Base-by-base conservation (phyloP, 2,797 vertebrate species). In the Parotocinclus haroldoi region DNA sequence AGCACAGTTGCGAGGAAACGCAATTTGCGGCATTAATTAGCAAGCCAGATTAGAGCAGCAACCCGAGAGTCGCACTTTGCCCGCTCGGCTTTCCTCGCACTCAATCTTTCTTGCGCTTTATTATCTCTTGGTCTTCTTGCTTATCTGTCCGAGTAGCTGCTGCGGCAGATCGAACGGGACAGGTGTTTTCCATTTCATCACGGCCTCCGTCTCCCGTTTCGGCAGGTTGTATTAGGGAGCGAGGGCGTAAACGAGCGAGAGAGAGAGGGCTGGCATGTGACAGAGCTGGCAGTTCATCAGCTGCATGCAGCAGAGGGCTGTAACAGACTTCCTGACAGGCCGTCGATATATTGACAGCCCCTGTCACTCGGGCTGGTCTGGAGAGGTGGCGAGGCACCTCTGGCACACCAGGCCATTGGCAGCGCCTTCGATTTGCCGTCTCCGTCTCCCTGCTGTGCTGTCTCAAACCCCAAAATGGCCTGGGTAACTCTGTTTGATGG, bases 271-370 rank as follows among this genome's bases (percentile, higher is more conserved):
- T 62, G 58, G 40, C 56, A 66, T 59, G 71, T 75, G 63, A 69
- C 69, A 58, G 66, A 42, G 51, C 58, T 78, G 80, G 73, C 80
- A 80, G 72, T 78, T 78, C 73, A 81, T 80, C 72, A 62, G 73
- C 72, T 71, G 67, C 61, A 72, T 67, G 70, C 54, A 38, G 66
- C 69, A 80, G 79, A 81, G 83, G 79, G 73, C 72, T 81, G 82
- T 87, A 88, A 89, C 83, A 83, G 84, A 89, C 81, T 87, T 89
- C 89, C 75, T 88, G 88, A 89, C 87, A 82, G 66, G 45, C 76
- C 78, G 78, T 87, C 88, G 82, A 91, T 90, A 87, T 90, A 89
- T 91, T 86, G 89, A 90, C 84, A 82, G 73, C 52, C 10, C 81
- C 82, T 88, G 84, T 86, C 85, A 85, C 87, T 83, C 37, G 77